Evolutionary conservation across 1,140 invertebrate species (phyloP).

Genomic region (Drosophila seguyi): DNA sequence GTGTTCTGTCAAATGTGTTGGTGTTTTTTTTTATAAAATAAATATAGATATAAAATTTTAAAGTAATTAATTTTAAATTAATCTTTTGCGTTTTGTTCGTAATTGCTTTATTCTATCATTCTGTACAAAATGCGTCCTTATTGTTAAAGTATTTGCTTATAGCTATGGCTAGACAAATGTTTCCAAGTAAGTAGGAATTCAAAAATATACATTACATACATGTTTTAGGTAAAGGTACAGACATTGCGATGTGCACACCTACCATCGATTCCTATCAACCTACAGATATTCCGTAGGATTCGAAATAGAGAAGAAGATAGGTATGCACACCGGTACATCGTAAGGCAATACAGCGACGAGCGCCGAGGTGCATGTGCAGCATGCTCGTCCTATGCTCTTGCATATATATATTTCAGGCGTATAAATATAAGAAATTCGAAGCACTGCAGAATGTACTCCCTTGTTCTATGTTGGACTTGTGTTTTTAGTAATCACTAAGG

Average conservation of each 20-base stretch:
- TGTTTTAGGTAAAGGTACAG: constrained; percentile 61
- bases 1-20: constrained; percentile 11
- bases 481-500: constrained; percentile 56
- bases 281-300: constrained; percentile 14
- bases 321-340: constrained; percentile 36
- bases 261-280: constrained; percentile 18
- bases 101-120: constrained; percentile 77
- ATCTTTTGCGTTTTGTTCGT: constrained; percentile 14
- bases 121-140: constrained; percentile 82
- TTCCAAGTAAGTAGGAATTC: constrained; percentile 79
- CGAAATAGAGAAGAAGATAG: not conserved
- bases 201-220: constrained; percentile 78
- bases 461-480: constrained; percentile 46
- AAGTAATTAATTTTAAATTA: not conserved
- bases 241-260: constrained; percentile 55
- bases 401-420: constrained; percentile 37
- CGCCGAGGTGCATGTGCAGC: constrained; percentile 44
- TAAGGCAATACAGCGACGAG: constrained; percentile 51
- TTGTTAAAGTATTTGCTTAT: constrained; percentile 55
- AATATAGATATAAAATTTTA: constrained; percentile 9
- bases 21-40: not conserved
- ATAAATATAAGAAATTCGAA: constrained; percentile 64
- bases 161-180: constrained; percentile 80
- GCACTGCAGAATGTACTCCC: constrained; percentile 47
- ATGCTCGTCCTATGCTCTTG: constrained; percentile 34